Percentiles rank a stretch among this genome's conserved stretches.
Conservation (phyloP, 2,888 invertebrate species). For the Argynnis bischoffii region DNA sequence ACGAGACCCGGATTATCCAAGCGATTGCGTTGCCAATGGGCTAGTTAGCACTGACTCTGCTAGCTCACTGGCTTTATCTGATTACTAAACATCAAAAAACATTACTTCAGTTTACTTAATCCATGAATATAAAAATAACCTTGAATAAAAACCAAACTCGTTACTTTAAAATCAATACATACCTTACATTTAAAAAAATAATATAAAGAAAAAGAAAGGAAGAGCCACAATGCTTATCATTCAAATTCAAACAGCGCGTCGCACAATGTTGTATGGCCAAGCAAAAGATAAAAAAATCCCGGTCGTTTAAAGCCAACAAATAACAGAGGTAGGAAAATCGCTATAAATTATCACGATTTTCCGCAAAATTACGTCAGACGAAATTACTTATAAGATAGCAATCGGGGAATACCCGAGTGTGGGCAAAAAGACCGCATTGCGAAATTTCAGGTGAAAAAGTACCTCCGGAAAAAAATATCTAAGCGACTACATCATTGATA, state of each 20-base stretch:
- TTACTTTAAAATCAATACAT: no score
- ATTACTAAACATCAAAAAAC: no score
- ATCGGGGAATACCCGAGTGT: slow-evolving; percentile 19
- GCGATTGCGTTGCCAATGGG: no score
- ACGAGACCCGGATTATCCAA: no score
- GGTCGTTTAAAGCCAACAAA: slow-evolving; percentile 9
- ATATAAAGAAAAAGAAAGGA: no score
- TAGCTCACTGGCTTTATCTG: no score
- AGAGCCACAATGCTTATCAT: no score
- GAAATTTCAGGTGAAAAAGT: slow-evolving; percentile 36
- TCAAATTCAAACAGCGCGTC: background rate
- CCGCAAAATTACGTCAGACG: slow-evolving; percentile 31
- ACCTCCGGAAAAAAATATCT: slow-evolving; percentile 26
- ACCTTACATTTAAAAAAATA: no score
- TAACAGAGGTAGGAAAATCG: slow-evolving; percentile 25
- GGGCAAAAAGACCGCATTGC: slow-evolving; percentile 39
- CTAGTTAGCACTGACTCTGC: no score
- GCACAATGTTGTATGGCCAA: background rate
- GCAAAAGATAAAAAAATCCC: background rate
- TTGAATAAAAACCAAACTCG: no score
- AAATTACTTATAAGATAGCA: slow-evolving; percentile 30
- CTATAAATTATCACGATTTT: slow-evolving; percentile 38
- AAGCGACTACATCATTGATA: slow-evolving; percentile 40
- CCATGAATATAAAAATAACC: no score
- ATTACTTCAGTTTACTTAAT: no score